Base-by-base conservation (phyloP, 2,888 invertebrate genomes). In the Stratiomys singularior region DNA sequence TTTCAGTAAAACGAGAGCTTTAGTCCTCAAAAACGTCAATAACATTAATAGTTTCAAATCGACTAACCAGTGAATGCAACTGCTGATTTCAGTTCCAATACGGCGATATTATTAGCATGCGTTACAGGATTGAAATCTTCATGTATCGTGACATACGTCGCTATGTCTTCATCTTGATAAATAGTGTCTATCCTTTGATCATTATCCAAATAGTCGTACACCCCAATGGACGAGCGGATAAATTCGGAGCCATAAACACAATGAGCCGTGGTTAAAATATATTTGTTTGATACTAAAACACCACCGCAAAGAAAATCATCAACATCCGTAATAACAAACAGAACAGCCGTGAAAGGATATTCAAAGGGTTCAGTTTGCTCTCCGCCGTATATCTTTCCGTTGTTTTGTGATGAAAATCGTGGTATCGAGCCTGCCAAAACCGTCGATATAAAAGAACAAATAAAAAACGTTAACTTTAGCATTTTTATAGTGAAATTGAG, bases 171-270 rank as follows among this genome's bases (percentile, higher is more conserved):
- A 25, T 84, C 84, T 23, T 84, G 84, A 80, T 83, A 83, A 44
- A 87, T 85, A n/a, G 88, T 87, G 79, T 84, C 85, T 58, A 87
- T 88, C 15, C 86, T 85, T 77, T 82, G 79, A 74, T 85, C 86
- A 56, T 84, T 82, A 66, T 87, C 85, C 77, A 84, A 85, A 44
- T 86, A 85, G 76, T 87, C 87, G 77, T 86, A 84, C 30, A 86
- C 86, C 21, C 86, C 86, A 15, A 52, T 18, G 15, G 52, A 52
- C 3, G 52, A 3, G 15, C 3, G 2, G 15, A 30, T 30, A 18
- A 67, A 67, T 21, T 21, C 18, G 1, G 44, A 15, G 18, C 28
- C 23, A 44, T 21, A 44, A 7, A 74, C 25, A 47, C 71, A 79
- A 13, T 77, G 72, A 25, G 78, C 78, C 2, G 74, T 64, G 21